Evolutionary conservation across 1,140 invertebrate genomes (phyloP), one percentile per base, ranked within the genome.

Genomic region (Phymorhynchus buccinoides): DNA sequence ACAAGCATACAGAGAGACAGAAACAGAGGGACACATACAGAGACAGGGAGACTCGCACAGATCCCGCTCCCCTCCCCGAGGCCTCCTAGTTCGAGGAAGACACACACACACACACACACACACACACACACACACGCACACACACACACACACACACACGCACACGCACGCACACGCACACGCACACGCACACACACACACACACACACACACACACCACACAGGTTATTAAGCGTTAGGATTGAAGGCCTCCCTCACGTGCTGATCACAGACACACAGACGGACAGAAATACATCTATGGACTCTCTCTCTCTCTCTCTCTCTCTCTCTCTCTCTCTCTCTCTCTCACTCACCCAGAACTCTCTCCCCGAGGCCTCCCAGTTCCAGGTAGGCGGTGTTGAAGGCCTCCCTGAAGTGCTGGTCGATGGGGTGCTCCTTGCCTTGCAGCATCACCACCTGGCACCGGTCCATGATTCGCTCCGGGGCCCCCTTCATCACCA

Each of bases 401-500:
- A 99, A 99, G 32, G 97, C 97, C 93, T 98, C 97, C 93, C 98
- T 98, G 97, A 99, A 97, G 93, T 98, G 97, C 89, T 99, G 97
- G 93, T 99, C 98, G 86, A 99, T 94, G 30, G 97, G 95, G 93
- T 97, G 97, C 91, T 99, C 98, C 94, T 99, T 97, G 89, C 98
- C 98, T 89, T 99, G 97, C 90, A 99, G 98, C 92, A 99, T 97
- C 86, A 99, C 99, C 39, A 97, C 98, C 68, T 96, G 96, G 94
- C 98, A 99, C 42, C 97, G 95, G 92, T 99, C 99, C 83, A 99
- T 95, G 90, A 99, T 99, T 89, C 99, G 95, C 94, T 99, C 99
- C 3, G 99, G 99, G 9, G 99, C 99, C 71, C 99, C 99, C 95
- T 99, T 99, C 99, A 99, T 99, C 27, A 99, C 98, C 87, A 99